Conservation (phyloP, 2,113 vertebrate genomes). For the Osmerus eperlanus region DNA sequence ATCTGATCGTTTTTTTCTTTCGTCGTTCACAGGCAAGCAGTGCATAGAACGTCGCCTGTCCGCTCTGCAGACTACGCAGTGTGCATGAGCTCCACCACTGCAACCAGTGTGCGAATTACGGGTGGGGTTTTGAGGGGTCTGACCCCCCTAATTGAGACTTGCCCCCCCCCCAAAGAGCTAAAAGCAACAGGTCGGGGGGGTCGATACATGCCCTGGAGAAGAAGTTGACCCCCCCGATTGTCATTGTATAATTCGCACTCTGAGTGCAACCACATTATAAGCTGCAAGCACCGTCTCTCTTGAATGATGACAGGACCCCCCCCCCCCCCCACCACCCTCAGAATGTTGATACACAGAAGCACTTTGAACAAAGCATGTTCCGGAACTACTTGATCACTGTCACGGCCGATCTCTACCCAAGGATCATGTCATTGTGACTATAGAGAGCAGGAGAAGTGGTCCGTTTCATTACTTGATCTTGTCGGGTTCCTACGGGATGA, state of each 20-base stretch:
- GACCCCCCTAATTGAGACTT: too few relatives aligned
- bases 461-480: background rate
- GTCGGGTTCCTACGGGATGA: constrained; percentile 1
- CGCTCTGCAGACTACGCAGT: constrained; percentile 76
- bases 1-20: background rate
- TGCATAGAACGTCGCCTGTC: constrained; percentile 90
- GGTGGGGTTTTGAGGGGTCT: too few relatives aligned
- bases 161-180: too few relatives aligned
- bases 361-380: constrained; percentile 52
- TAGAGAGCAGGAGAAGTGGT: constrained; percentile 29
- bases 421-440: constrained; percentile 18
- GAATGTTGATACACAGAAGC: constrained; percentile 39
- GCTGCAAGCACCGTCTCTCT: constrained; percentile 21
- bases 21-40: constrained; percentile 78
- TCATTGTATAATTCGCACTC: too few relatives aligned
- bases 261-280: constrained; percentile 13
- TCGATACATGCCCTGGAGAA: too few relatives aligned
- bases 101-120: too few relatives aligned
- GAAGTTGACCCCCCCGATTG: too few relatives aligned
- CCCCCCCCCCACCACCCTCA: background rate
- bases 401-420: constrained; percentile 25
- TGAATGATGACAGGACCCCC: constrained; percentile 3
- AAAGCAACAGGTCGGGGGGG: too few relatives aligned
- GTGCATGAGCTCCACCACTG: constrained; percentile 54
- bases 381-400: background rate